Base-by-base conservation (phyloP, 2,888 invertebrate genomes). In the Nomada fucata region DNA sequence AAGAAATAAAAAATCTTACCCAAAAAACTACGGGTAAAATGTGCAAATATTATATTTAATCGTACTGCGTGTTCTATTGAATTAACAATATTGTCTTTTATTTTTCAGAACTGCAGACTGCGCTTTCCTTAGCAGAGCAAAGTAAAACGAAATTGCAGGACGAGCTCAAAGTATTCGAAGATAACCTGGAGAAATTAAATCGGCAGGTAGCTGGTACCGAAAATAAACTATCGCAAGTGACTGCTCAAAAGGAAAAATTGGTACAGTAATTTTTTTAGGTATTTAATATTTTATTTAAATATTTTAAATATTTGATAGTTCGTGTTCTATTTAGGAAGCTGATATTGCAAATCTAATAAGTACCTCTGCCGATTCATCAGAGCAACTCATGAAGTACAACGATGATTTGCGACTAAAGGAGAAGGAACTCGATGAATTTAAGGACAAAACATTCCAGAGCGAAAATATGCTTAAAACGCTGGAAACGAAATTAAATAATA, bases 301-400 rank as follows among this genome's bases (percentile, higher is more conserved):
- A 0, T 44, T 13, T 15, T 23, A 61, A 36, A 18, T 47, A 64
- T 23, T 57, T 44, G 57, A 73, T 75, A 26, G 20, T 13, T 72
- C 20, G 15, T 69, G 26, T 65, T 53, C 7, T 73, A 64, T 78
- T 53, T 70, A 93, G 89, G 96, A 96, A 93, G 90, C 94, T 7
- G 95, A 96, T 90, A 95, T 96, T 81, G 93, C 95, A 70, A 94
- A 94, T 89, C 91, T 96, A n/a, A 95, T 95, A 68, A 95, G 94
- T 61, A 95, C 95, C 82, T 95, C 96, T 0, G 95, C 95, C 4
- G 95, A 96, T 91, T 96, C 96, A 0, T 94, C 94, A 0, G 91
- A 92, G 36, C 94, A 94, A 74, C 87, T 94, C n/a, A 86, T 89
- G 18, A 93, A 93, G 69, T 92, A 94, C 70, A 94, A 93, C 57